Conservation (phyloP, 2,888 invertebrate species). For the Hypselothyrea guttata region DNA sequence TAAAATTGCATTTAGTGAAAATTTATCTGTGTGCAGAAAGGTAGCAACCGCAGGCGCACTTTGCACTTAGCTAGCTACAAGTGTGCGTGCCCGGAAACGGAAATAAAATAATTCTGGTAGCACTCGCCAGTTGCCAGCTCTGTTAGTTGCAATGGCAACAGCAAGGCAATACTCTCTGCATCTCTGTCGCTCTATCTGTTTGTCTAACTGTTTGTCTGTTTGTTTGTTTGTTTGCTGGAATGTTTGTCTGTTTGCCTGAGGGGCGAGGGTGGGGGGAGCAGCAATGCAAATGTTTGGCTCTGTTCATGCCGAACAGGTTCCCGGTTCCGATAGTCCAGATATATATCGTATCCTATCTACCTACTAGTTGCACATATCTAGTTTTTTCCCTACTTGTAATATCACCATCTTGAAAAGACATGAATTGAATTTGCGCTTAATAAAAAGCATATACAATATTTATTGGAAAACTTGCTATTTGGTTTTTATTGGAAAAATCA, state of each 20-base stretch:
- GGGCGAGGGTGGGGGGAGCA: no score
- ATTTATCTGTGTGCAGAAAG: constrained; percentile 68
- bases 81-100: constrained; percentile 71
- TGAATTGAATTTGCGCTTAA: no score
- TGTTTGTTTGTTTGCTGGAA: constrained; percentile 31
- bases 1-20: constrained; percentile 76
- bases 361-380: no score
- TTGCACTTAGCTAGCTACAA: constrained; percentile 48
- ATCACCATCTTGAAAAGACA: no score
- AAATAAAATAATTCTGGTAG: constrained; percentile 73
- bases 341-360: no score
- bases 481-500: no score
- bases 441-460: no score
- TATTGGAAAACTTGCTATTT: no score
- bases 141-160: constrained; percentile 35
- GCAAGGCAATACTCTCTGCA: constrained; percentile 15
- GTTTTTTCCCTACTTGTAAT: no score
- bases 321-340: no score
- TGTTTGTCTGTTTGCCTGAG: constrained; percentile 35
- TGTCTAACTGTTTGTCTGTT: constrained; percentile 18
- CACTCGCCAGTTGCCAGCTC: constrained; percentile 36
- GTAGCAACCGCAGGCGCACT: constrained; percentile 68
- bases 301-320: no score
- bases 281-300: constrained; percentile 72
- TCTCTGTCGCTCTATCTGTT: constrained; percentile 5